Percentiles rank a stretch among this genome's conserved stretches.
Evolutionary conservation across 2,797 vertebrate genomes (phyloP).

Genomic region (Thaleichthys pacificus): DNA sequence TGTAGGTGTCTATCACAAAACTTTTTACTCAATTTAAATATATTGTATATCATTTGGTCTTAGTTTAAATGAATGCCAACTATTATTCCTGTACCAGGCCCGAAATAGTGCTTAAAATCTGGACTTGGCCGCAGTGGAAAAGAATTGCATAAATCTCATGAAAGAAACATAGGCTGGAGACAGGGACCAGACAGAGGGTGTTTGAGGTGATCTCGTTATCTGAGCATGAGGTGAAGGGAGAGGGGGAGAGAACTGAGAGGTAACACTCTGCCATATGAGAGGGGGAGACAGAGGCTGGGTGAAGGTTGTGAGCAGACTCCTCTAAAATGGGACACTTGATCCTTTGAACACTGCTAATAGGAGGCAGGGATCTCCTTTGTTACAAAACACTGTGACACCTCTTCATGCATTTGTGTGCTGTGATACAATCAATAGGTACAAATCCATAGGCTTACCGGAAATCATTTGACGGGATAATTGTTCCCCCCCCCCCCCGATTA

Average conservation of each 20-base stretch:
- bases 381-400: constrained; percentile 24
- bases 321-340: constrained; percentile 39
- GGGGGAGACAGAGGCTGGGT: neutral
- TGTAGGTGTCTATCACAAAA: neutral
- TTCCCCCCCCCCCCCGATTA: too few species aligned
- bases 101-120: constrained; percentile 9
- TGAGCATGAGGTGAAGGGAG: constrained; percentile 9
- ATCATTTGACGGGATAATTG: too few species aligned
- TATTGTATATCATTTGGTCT: too few species aligned
- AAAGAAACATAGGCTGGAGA: constrained; percentile 49
- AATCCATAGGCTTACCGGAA: neutral
- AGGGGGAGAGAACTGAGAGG: neutral
- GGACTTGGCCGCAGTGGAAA: constrained; percentile 21
- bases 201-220: constrained; percentile 44
- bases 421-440: neutral
- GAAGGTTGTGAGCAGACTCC: constrained; percentile 20
- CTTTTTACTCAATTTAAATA: too few species aligned
- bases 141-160: constrained; percentile 51
- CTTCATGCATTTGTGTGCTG: neutral
- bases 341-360: constrained; percentile 30
- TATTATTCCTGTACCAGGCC: neutral
- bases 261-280: constrained; percentile 17
- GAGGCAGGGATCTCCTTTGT: constrained; percentile 40
- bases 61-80: neutral
- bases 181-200: constrained; percentile 43